Evolutionary conservation across 1,140 invertebrate genomes (phyloP), one percentile per base, ranked within the genome.

Genomic region (Pseudomyrmex cubaensis): DNA sequence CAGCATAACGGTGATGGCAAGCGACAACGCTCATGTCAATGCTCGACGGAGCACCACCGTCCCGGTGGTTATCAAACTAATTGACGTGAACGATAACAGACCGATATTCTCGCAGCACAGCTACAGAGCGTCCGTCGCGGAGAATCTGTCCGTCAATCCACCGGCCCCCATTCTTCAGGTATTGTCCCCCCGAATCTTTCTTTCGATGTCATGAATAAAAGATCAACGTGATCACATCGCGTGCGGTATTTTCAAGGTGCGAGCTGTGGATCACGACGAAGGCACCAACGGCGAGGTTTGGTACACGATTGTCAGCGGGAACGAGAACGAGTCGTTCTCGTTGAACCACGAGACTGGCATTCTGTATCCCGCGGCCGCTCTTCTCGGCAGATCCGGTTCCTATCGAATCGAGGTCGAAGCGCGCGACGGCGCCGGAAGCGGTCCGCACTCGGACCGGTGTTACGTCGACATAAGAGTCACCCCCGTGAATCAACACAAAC

Each of bases 401-500:
- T 97, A 97, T 92, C 95, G 96, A 73, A 93, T 98, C 15, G 94
- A 95, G 46, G 96, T 98, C 12, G 95, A 96, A 88, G 97, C 97
- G 0, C 94, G 96, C 17, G 98, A 98, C 92, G 96, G 95, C 3
- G 96, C 95, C 61, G 97, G 97, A 22, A 95, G 94, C 50, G 96
- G 96, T 0, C 95, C 95, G 4, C 95, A 96, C 90, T 94, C 95
- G 0, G 97, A 97, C 91, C 95, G 94, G 2, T 96, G 97, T 3
- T 95, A 95, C 57, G 96, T 98, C 1, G 96, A 97, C 64, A 96
- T 99, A 25, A 95, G 95, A 59, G 97, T 99, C 8, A 94, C 97
- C 12, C 96, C 97, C 76, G 97, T 98, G 2, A 99, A 99, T 95
- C 97, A 97, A 85, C 97, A 98, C 94, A 96, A 96, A 84, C 98